Conservation (phyloP, 2,797 vertebrate genomes). For the Acomys russatus region DNA sequence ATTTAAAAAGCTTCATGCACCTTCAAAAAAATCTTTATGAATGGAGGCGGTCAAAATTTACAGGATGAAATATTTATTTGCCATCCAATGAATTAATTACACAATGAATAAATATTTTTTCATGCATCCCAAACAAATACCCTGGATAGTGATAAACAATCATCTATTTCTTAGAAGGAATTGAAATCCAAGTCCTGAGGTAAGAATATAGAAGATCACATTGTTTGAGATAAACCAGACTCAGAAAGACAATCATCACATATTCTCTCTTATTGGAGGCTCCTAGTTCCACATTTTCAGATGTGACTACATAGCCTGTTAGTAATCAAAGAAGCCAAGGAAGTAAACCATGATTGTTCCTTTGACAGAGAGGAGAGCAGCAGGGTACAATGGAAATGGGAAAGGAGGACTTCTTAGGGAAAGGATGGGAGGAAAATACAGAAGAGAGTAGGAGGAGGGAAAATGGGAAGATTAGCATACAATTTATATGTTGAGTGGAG, state of each 20-base stretch:
- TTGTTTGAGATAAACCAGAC: not conserved
- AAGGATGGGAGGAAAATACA: not conserved
- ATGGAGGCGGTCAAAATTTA: conserved; percentile 21
- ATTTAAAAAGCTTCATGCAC: no score
- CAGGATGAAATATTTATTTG: conserved; percentile 41
- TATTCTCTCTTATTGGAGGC: not conserved
- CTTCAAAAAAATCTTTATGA: not conserved
- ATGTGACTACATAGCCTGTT: not conserved
- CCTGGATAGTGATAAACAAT: no score
- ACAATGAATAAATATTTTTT: conserved; percentile 18
- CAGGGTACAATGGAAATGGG: not conserved
- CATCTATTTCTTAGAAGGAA: conserved; percentile 57
- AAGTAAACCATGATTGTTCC: not conserved
- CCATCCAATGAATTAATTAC: conserved; percentile 77
- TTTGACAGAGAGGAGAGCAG: not conserved
- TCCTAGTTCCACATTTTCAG: not conserved
- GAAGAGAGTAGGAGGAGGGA: not conserved
- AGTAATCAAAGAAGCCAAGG: not conserved
- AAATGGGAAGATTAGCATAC: not conserved
- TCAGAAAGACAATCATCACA: not conserved
- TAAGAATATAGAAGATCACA: not conserved
- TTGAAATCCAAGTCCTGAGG: conserved; percentile 73
- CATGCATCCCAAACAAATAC: no score
- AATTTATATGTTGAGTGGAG: no score
- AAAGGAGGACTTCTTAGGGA: not conserved